Conservation (phyloP, 2,113 vertebrate species). For the Dipodomys spectabilis region DNA sequence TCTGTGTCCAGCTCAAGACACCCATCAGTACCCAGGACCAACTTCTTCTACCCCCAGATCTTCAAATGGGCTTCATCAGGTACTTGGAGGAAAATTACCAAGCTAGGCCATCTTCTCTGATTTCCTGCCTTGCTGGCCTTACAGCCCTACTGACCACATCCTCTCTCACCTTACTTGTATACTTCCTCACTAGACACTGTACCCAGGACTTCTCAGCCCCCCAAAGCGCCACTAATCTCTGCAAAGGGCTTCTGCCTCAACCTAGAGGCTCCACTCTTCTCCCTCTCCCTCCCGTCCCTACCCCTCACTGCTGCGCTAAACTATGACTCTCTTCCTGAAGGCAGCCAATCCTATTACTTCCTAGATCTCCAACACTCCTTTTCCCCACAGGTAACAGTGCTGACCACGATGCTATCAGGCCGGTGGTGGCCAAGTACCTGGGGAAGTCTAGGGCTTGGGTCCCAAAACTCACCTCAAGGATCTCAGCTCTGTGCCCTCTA, state of each 20-base stretch:
- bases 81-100: slow-evolving; percentile 24
- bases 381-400: slow-evolving; percentile 32
- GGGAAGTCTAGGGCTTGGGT: slow-evolving; percentile 73
- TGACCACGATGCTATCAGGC: slow-evolving; percentile 88
- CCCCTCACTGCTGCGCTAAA: background rate
- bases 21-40: background rate
- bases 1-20: slow-evolving; percentile 10
- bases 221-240: background rate
- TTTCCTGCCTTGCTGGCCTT: slow-evolving; percentile 63
- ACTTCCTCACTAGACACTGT: slow-evolving; percentile 70
- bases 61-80: slow-evolving; percentile 28
- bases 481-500: slow-evolving; percentile 89
- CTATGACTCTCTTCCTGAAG: slow-evolving; percentile 14
- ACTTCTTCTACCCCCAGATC: background rate
- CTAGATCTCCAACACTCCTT: background rate
- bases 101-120: slow-evolving; percentile 54
- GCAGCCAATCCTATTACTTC: background rate
- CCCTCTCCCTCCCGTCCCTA: background rate
- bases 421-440: slow-evolving; percentile 77
- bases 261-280: background rate
- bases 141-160: slow-evolving; percentile 71
- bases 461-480: slow-evolving; percentile 28
- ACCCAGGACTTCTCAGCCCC: slow-evolving; percentile 46
- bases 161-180: slow-evolving; percentile 66
- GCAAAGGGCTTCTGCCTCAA: background rate